Base-by-base conservation (phyloP, 2,113 vertebrate species). In the Hucho hucho region DNA sequence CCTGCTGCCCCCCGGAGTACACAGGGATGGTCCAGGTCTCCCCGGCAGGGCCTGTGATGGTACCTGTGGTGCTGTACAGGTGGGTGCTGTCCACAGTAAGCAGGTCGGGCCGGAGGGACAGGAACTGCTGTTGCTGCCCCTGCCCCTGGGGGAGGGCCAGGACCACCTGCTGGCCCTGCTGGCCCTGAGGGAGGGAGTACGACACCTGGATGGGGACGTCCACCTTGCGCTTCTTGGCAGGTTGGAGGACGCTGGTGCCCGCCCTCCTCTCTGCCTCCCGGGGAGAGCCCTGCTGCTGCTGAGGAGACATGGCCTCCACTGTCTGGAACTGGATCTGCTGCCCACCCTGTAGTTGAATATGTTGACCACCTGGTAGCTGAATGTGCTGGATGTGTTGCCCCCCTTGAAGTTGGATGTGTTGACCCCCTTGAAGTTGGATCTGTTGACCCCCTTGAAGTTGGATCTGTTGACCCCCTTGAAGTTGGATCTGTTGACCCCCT, bases 21-120 rank as follows among this genome's bases (percentile, higher is more conserved):
- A 99, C 97, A 1, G 97, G 97, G 92, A 99, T 99, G 92, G 98
- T 98, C 98, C 98, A 99, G 26, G 98, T 99, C 91, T 99, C 98
- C 79, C 97, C 97, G 32, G 96, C 95, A 79, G 98, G 97, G 89
- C 97, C 96, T 70, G 98, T 99, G 92, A 99, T 98, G 84, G 98
- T 99, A 90, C 97, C 97, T 64, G 98, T 98, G 76, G 97, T 93
- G 88, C 97, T 97, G 89, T 98, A 99, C 81, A 99, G 90, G 61
- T 99, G 98, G 70, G 96, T 94, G 86, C 98, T 99, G 93, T 99
- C 98, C 81, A 99, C 97, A 2, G 98, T 99, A 88, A 99, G 93
- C 84, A 99, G 93, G 90, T 99, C 98, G 72, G 97, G 97, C 86
- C 97, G 93, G 80, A 99, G 92, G 63, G 98, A 99, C 83, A 99